phyloP scores from a whole-genome alignment of 2,888 invertebrate species.

The Mimachlamys varia region DNA sequence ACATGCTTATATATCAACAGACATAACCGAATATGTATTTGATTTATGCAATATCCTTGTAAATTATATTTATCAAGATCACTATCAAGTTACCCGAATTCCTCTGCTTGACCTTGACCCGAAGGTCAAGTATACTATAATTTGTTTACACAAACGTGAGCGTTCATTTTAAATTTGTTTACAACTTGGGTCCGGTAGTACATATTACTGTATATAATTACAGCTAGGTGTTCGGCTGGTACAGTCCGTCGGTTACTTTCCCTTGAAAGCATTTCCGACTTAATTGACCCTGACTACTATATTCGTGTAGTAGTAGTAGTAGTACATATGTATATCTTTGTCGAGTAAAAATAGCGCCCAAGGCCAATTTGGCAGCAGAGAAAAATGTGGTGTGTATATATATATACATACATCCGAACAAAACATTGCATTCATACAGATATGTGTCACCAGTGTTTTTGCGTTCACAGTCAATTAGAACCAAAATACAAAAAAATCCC shows the following conservation, averaged over 20 bases:
- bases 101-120: background rate
- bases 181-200: background rate
- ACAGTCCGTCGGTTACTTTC: too few species aligned
- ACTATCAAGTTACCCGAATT: background rate
- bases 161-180: too few species aligned
- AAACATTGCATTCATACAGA: background rate
- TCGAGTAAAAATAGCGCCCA: constrained; percentile 4
- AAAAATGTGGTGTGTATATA: background rate
- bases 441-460: background rate
- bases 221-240: background rate
- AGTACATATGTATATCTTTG: background rate
- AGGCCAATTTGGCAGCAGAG: background rate
- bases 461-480: background rate
- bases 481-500: background rate
- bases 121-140: background rate
- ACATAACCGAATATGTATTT: background rate
- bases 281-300: background rate
- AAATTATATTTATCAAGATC: background rate
- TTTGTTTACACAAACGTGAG: too few species aligned
- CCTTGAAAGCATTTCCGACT: background rate
- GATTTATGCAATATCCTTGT: background rate
- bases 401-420: background rate
- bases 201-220: background rate
- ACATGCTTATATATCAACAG: too few species aligned
- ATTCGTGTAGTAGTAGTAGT: background rate